Base-by-base conservation (phyloP, 2,888 invertebrate genomes). In the Ceramica pisi region DNA sequence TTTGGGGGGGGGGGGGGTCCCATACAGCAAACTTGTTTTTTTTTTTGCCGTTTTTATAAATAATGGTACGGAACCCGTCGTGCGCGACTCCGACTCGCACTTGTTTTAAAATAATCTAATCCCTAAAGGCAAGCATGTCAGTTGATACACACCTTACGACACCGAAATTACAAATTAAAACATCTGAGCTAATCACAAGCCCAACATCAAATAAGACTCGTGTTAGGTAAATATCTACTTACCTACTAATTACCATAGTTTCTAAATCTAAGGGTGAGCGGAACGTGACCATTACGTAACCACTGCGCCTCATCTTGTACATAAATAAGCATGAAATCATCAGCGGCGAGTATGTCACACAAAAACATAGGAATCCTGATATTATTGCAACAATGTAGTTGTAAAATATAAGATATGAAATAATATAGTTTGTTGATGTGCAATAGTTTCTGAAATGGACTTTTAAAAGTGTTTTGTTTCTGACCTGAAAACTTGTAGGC, bases 321-420 rank as follows among this genome's bases (percentile, higher is more conserved):
- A 57, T 72, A 80, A 82, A 85, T 80, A 84, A 77, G 21, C 44
- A 79, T 83, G 83, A 79, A 77, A 73, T 83, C 83, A 83, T 83
- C 46, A 31, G 10, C 50, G 38, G 19, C 14, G 57, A 67, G 69
- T 67, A 65, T 79, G 75, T 80, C 76, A 76, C 76, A 80, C 56
- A 80, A 80, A 76, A 76, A 80, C 76, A 53, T 75, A 10, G 61
- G 41, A 66, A 51, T 67, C 51, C 35, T 73, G 63, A 51, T 57
- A 72, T 67, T 48, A 66, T 78, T 73, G 50, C 60, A 57, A 50
- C 35, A n/a, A 59, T 48, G 66, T 56, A 48, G 35, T 31, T 31
- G 31, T 31, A 31, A 6, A 6, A 48, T 38, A 1, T 65, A 16
- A 23, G 38, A 55, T 68, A 51, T 64, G 41, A 61, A 53, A 61